A percentile compares a stretch with the other conserved stretches of the same genome.
phyloP scores from a whole-genome alignment of 2,888 invertebrate species.

The Callimorpha dominula region DNA sequence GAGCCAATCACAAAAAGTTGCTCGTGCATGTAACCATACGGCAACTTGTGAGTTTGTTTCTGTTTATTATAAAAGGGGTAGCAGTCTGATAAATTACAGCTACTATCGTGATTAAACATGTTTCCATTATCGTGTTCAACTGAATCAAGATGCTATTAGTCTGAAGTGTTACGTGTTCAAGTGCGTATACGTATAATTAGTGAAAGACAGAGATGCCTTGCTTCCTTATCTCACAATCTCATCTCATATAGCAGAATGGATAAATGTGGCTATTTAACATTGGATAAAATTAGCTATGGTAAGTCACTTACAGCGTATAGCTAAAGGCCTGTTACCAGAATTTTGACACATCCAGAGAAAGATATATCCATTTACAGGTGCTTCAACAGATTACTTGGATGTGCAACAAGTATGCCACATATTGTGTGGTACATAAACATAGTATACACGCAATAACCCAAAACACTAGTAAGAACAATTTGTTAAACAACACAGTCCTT shows the following conservation, averaged over 20 bases:
- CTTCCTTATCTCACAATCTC: slow-evolving; percentile 1
- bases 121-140: neutral
- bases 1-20: neutral
- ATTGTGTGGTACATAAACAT: slow-evolving; percentile 49
- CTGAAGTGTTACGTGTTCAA: slow-evolving; percentile 5
- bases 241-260: neutral
- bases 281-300: neutral
- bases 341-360: neutral
- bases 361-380: neutral
- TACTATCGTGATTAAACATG: slow-evolving; percentile 1
- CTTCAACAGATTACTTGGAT: slow-evolving; percentile 15
- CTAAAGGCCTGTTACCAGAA: neutral
- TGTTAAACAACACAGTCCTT: slow-evolving; percentile 72
- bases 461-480: slow-evolving; percentile 69
- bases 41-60: neutral
- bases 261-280: neutral
- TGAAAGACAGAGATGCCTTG: neutral
- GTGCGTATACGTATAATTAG: neutral
- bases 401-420: slow-evolving; percentile 22
- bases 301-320: neutral
- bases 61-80: slow-evolving; percentile 3
- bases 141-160: slow-evolving; percentile 3
- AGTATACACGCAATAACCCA: slow-evolving; percentile 49
- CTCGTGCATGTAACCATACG: neutral
- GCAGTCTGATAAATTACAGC: neutral